Conservation (phyloP, 2,113 vertebrate species). For the Sphaerodactylus townsendi region DNA sequence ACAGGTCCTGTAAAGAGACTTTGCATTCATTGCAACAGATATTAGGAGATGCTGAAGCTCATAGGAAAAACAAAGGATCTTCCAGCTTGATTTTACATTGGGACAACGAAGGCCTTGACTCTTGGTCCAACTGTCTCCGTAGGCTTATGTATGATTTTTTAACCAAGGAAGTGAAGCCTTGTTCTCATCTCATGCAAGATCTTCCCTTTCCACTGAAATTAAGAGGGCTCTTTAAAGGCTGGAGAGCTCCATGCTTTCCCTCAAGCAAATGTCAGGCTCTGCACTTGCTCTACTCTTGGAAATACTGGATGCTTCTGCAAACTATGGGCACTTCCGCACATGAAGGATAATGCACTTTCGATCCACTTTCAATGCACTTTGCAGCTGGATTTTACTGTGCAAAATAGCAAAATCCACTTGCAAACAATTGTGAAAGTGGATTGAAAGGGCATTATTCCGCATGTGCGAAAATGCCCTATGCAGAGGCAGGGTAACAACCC, state of each 20-base stretch:
- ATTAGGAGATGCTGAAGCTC: background rate
- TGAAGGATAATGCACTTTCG: too few relatives aligned
- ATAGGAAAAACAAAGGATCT: conserved; percentile 15
- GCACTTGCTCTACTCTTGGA: background rate
- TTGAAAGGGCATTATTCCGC: too few relatives aligned
- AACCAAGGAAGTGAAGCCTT: conserved; percentile 8
- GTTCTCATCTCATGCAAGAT: background rate
- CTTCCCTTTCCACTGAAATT: conserved; percentile 4
- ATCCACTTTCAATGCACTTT: too few relatives aligned
- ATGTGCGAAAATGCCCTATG: too few relatives aligned
- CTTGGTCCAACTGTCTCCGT: background rate
- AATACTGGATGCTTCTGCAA: background rate
- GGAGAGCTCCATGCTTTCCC: background rate
- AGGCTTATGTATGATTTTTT: background rate
- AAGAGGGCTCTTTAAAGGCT: background rate
- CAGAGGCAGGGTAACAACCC: background rate
- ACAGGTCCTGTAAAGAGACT: background rate
- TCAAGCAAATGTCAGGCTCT: background rate
- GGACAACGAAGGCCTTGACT: conserved; percentile 36
- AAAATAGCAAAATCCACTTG: too few relatives aligned
- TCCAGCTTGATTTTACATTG: background rate
- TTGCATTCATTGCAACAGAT: rapidly evolving
- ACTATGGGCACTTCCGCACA: too few relatives aligned
- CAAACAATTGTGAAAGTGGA: too few relatives aligned
- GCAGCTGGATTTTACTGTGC: too few relatives aligned